Percentiles rank a stretch among this genome's conserved stretches.
These are phyloP conservation scores for Eurypyga helias DNA, from an alignment of 2,113 vertebrate genomes.

Conservation along the genomic window DNA sequence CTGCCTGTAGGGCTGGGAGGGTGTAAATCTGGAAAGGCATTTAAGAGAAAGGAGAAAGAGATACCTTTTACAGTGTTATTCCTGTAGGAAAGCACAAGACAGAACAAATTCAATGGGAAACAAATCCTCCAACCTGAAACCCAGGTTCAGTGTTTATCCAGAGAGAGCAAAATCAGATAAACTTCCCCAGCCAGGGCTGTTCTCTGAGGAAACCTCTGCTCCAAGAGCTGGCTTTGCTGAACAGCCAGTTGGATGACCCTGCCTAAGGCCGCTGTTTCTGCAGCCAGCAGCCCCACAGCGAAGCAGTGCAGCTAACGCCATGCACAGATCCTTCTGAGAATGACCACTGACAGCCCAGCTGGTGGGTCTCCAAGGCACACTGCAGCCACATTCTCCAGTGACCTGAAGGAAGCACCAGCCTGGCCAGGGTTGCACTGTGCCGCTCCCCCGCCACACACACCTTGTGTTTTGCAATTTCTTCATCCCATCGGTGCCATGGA, in stretches of 20 bases:
- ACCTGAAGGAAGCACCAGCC: background rate
- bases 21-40: conserved; percentile 38
- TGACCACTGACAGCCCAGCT: background rate
- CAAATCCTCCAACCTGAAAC: background rate
- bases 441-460: accelerated
- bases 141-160: background rate
- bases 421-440: background rate
- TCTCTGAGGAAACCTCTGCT: conserved; percentile 9
- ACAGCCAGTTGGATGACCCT: background rate
- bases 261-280: background rate
- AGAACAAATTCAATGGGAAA: conserved; percentile 15
- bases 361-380: background rate
- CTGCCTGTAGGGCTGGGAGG: conserved; percentile 42
- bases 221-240: background rate
- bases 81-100: conserved; percentile 22
- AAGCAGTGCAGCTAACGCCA: background rate
- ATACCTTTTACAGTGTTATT: conserved; percentile 21
- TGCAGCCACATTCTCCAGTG: background rate
- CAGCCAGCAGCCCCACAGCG: background rate
- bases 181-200: background rate
- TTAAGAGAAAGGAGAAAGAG: conserved; percentile 30
- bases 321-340: background rate
- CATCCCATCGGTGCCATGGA: background rate
- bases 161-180: background rate
- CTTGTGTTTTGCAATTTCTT: background rate